Evolutionary conservation across 2,797 vertebrate species (phyloP).

Genomic region (Distichodus sexfasciatus): DNA sequence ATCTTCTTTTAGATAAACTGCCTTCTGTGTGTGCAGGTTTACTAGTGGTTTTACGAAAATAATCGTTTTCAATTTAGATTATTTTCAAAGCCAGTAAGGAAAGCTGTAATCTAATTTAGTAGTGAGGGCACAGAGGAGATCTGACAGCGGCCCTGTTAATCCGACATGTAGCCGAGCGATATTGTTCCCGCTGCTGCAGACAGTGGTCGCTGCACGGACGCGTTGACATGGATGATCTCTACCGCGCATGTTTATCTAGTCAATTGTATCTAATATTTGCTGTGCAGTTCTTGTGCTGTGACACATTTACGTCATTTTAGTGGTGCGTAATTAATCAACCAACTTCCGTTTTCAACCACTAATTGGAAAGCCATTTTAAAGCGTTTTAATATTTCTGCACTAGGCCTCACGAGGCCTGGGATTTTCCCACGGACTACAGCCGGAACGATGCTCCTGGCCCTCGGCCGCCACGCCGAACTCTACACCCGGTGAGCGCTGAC

Average conservation of each 20-base stretch:
- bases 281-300: constrained; percentile 29
- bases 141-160: constrained; percentile 21
- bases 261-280: constrained; percentile 55
- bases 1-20: too few species aligned
- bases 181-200: constrained; percentile 66
- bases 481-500: constrained; percentile 60
- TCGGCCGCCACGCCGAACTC: constrained; percentile 43
- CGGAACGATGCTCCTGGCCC: constrained; percentile 59
- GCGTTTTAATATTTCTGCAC: constrained; percentile 63
- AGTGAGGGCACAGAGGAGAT: background rate
- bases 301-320: constrained; percentile 25
- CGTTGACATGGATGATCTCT: constrained; percentile 78
- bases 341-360: constrained; percentile 42
- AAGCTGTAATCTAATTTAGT: background rate
- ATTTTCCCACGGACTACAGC: constrained; percentile 63
- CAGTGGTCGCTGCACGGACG: constrained; percentile 67
- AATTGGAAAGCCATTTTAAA: constrained; percentile 54
- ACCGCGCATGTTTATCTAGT: constrained; percentile 55
- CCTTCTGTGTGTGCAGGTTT: too few species aligned
- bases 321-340: background rate
- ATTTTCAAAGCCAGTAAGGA: too few species aligned
- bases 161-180: constrained; percentile 47
- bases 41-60: too few species aligned
- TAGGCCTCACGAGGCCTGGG: constrained; percentile 70
- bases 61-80: too few species aligned